These are phyloP conservation scores for Archips crataeganus DNA, from an alignment of 2,888 invertebrate genomes.

Conservation along the genomic window DNA sequence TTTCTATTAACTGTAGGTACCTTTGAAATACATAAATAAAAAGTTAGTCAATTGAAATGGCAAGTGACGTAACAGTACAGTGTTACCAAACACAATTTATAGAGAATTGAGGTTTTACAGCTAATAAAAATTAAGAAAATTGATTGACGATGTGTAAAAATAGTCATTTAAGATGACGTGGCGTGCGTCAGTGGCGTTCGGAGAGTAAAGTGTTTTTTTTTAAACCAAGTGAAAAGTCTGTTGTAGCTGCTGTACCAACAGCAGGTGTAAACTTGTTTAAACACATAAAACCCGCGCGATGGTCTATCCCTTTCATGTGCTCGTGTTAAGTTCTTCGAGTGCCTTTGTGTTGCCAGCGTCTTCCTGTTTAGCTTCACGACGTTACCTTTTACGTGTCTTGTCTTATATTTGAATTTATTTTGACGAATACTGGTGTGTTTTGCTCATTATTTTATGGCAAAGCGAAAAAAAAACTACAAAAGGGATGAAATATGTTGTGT, in stretches of 20 bases:
- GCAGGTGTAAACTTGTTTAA: constrained; percentile 45
- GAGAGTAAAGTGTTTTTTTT: constrained; percentile 17
- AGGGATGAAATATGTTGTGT: too few species aligned
- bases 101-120: too few species aligned
- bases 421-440: background rate
- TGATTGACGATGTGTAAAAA: background rate
- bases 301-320: constrained; percentile 44
- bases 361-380: constrained; percentile 11
- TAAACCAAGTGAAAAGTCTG: constrained; percentile 3
- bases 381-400: background rate
- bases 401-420: background rate
- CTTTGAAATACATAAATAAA: too few species aligned
- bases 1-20: too few species aligned
- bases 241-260: background rate
- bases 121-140: too few species aligned
- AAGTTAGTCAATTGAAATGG: too few species aligned
- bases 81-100: too few species aligned
- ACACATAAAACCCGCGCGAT: constrained; percentile 43
- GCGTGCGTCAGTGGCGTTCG: background rate
- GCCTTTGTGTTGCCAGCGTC: constrained; percentile 23
- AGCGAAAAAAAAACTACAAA: too few species aligned
- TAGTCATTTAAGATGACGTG: too few species aligned
- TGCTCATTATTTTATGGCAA: background rate
- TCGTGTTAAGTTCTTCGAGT: constrained; percentile 23
- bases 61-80: too few species aligned